Evolutionary conservation across 1,140 invertebrate genomes (phyloP), one percentile per base, ranked within the genome.

Genomic region (Charaxes varanes): DNA sequence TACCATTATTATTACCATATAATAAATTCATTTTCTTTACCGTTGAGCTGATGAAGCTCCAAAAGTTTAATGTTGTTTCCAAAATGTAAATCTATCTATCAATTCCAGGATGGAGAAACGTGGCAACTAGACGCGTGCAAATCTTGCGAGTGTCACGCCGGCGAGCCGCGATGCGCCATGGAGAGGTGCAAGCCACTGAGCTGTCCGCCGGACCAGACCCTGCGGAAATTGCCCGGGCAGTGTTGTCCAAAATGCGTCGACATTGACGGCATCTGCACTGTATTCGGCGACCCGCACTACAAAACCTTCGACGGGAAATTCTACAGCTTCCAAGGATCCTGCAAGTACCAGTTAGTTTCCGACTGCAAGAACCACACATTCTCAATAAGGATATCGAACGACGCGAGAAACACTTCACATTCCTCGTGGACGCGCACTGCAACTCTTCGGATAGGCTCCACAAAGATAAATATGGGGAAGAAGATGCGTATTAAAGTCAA

Each of bases 241-340:
- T 97, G 95, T 68, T 98, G 96, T 79, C 89, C 91, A 1, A 88
- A 90, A 53, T 97, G 96, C 72, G 88, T 94, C 14, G 92, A 95
- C 76, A 91, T 92, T 86, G 93, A 96, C 35, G 94, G 94, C 3
- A 91, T 95, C 0, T 97, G 96, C 73, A 94, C 93, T 0, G 94
- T 96, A 0, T 97, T 95, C 67, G 95, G 95, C 1, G 95, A 97
- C 78, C 94, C 95, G 0, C 95, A 97, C 65, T 97, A 97, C 68
- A 90, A 92, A 53, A 97, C 95, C 3, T 98, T 97, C 70, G 96
- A 98, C 62, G 95, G 95, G 10, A 91, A 92, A 59, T 93, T 94
- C 44, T 95, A 93, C 67, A 96, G 92, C 62, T 97, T 97, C 66
- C 94, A 96, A 79, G 94, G 94, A 6, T 89, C 93, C 0, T 97